Conservation (phyloP, 2,113 vertebrate genomes). For the Phodopus roborovskii region DNA sequence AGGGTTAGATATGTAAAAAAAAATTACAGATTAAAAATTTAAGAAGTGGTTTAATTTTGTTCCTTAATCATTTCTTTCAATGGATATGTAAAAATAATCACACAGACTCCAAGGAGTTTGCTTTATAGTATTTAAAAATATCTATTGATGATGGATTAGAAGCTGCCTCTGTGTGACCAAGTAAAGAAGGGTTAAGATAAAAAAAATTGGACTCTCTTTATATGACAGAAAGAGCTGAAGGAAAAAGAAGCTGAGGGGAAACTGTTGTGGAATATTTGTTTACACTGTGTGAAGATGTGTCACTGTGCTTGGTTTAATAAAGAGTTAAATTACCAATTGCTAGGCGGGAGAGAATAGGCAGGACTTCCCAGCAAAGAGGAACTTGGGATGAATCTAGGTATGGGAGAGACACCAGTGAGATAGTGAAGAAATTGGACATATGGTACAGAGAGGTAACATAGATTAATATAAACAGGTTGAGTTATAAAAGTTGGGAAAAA, state of each 20-base stretch:
- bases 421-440: neutral
- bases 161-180: neutral
- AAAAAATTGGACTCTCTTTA: neutral
- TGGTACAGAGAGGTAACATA: neutral
- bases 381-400: neutral
- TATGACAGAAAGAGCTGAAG: neutral
- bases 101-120: neutral
- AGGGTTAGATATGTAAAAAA: neutral
- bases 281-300: neutral
- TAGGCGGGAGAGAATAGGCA: neutral
- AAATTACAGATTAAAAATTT: neutral
- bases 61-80: neutral
- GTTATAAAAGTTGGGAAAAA: neutral
- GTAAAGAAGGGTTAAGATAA: neutral
- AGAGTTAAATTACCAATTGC: neutral
- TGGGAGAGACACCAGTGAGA: neutral
- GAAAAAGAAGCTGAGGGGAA: neutral
- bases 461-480: neutral
- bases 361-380: neutral
- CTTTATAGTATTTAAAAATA: neutral
- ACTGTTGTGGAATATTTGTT: neutral
- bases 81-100: neutral
- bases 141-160: neutral
- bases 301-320: neutral
- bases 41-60: constrained; percentile 53